Conservation (phyloP, 2,113 vertebrate species). For the Camelus dromedarius region DNA sequence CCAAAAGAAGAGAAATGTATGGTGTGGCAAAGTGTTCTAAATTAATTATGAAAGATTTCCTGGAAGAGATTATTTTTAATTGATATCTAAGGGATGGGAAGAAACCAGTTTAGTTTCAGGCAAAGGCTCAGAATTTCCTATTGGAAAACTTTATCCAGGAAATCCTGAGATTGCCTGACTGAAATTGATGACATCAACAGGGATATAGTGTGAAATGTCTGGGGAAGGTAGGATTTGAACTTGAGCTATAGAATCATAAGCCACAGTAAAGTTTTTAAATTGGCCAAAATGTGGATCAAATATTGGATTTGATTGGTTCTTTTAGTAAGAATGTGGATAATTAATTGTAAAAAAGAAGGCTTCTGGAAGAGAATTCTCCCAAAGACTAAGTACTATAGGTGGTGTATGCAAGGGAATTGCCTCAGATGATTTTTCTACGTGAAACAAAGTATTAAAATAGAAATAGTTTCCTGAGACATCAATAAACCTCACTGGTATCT, state of each 20-base stretch:
- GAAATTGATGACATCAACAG: conserved; percentile 38
- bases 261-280: neutral
- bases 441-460: conserved; percentile 31
- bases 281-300: conserved; percentile 14
- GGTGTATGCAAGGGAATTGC: neutral
- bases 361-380: conserved; percentile 33
- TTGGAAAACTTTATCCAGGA: conserved; percentile 18
- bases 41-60: conserved; percentile 50
- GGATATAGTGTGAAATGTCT: conserved; percentile 13
- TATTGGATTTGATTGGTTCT: conserved; percentile 20
- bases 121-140: conserved; percentile 51
- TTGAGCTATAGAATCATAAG: neutral
- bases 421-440: conserved; percentile 21
- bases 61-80: conserved; percentile 61
- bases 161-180: neutral
- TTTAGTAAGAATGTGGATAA: neutral
- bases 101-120: conserved; percentile 2
- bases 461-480: conserved; percentile 22
- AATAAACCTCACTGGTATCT: neutral
- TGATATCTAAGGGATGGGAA: conserved; percentile 24
- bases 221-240: neutral
- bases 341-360: conserved; percentile 11
- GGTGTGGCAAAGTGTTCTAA: conserved; percentile 39
- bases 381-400: neutral
- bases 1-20: neutral